These are phyloP conservation scores for Orcinus orca DNA, from an alignment of 2,113 vertebrate genomes.

Conservation along the genomic window DNA sequence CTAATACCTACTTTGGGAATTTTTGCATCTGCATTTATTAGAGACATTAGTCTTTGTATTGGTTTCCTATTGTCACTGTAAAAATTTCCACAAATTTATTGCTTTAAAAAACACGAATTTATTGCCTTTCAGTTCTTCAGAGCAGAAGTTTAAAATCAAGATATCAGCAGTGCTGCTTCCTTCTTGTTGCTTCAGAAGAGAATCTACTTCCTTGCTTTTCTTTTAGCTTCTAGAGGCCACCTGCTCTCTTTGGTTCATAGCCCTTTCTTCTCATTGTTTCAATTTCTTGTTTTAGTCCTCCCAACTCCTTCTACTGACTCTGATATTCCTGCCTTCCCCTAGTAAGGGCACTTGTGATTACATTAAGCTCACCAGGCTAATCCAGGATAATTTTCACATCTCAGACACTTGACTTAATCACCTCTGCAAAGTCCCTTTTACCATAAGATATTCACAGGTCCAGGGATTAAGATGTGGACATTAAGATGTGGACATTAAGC, in stretches of 20 bases:
- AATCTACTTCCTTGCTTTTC: fast-evolving
- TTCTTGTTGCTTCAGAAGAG: neutral
- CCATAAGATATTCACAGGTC: neutral
- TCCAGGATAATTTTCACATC: too few species aligned
- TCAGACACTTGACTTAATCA: neutral
- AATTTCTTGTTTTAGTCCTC: neutral
- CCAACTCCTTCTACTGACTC: neutral
- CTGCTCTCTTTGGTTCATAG: neutral
- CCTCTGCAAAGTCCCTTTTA: neutral
- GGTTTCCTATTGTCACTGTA: neutral
- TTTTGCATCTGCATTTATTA: neutral
- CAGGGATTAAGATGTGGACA: neutral
- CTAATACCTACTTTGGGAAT: neutral
- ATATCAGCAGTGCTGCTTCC: neutral
- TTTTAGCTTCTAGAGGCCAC: neutral
- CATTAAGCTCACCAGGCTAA: neutral
- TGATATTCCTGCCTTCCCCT: neutral
- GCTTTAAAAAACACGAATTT: neutral
- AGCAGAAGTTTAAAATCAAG: neutral
- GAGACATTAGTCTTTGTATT: neutral
- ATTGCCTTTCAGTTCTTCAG: neutral
- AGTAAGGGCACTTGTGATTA: neutral
- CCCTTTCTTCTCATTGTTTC: neutral
- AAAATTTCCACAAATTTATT: neutral
- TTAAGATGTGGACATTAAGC: too few species aligned